These are phyloP conservation scores for Ferdinandea cuprea DNA, from an alignment of 2,888 invertebrate genomes.

Conservation along the genomic window DNA sequence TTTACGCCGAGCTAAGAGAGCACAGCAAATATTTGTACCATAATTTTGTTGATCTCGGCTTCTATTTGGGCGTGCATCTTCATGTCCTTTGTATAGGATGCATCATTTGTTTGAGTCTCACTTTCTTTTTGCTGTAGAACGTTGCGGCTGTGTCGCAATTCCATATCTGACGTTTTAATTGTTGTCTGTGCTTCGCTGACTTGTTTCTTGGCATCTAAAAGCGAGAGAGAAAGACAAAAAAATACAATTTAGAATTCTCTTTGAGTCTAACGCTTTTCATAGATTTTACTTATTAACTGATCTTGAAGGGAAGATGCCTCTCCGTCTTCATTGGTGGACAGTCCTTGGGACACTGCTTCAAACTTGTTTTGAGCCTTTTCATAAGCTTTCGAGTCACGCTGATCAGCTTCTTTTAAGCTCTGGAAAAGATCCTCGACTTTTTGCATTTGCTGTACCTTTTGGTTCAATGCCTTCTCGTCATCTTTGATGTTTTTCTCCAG, in stretches of 20 bases:
- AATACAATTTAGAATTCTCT: neutral
- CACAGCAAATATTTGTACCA: too few species aligned
- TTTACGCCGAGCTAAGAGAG: neutral
- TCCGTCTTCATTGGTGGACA: conserved; percentile 90
- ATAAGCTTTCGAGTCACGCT: conserved; percentile 87
- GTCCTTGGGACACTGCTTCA: conserved; percentile 93
- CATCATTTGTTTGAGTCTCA: conserved; percentile 87
- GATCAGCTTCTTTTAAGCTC: conserved; percentile 87
- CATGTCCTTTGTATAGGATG: conserved; percentile 87
- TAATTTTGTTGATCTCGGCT: conserved; percentile 85
- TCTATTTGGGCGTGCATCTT: conserved; percentile 84
- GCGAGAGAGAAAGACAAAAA: too few species aligned
- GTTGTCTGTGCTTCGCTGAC: conserved; percentile 91
- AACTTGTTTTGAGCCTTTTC: conserved; percentile 90
- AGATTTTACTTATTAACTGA: conserved; percentile 90
- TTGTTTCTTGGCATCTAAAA: conserved; percentile 88
- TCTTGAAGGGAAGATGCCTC: conserved; percentile 93
- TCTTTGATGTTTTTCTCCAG: conserved; percentile 87
- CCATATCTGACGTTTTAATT: conserved; percentile 90
- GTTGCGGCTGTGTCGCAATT: conserved; percentile 86
- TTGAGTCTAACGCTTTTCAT: neutral
- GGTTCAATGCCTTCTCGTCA: conserved; percentile 86
- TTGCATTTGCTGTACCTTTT: conserved; percentile 86
- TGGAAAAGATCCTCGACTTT: conserved; percentile 87
- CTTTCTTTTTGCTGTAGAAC: conserved; percentile 87